Base-by-base conservation (phyloP, 2,888 invertebrate genomes). In the Volucella inflata region DNA sequence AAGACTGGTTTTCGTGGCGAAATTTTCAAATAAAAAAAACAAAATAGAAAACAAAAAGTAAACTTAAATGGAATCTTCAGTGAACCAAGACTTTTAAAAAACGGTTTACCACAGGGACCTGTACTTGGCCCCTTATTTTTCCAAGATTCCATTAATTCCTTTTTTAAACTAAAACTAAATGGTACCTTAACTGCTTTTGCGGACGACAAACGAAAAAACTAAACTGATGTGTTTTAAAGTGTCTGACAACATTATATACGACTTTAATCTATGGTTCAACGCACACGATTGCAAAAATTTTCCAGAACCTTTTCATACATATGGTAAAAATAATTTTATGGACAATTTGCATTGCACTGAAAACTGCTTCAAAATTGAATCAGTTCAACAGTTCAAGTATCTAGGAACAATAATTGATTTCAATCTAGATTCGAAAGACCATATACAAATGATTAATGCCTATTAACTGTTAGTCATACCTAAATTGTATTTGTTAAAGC, bases 41-140 rank as follows among this genome's bases (percentile, higher is more conserved):
- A 21, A 36, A 14, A 38, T 57, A 38, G 46, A 21, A 30, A 12
- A 8, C 38, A 50, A 42, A 48, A 10, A 12, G 36, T 55, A 8
- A 44, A 2, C 16, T 11, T 68, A 2, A 44, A 44, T 30, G 21
- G 42, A 2, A 44, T 44, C 10, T 16, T 4, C 8, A 44, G 42
- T 53, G 40, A 42, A 55, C 21, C 50, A 10, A 12, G 12, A 4
- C 30, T 11, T 21, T 21, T 62, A 12, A 30, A 14, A 14, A 65
- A 2, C n/a, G 65, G 65, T 21, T 16, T 50, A 42, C 30, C 30
- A 42, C 53, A 62, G 38, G 72, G 72, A 44, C 62, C 62, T 62
- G 53, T 65, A 65, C 50, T 50, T 12, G 65, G 65, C n/a, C 50
- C 65, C 6, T n/a, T 50, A 14, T 53, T 74, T 30, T 42, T 74